phyloP scores from a whole-genome alignment of 2,797 vertebrate genomes.

The Eidolon dupreanum region DNA sequence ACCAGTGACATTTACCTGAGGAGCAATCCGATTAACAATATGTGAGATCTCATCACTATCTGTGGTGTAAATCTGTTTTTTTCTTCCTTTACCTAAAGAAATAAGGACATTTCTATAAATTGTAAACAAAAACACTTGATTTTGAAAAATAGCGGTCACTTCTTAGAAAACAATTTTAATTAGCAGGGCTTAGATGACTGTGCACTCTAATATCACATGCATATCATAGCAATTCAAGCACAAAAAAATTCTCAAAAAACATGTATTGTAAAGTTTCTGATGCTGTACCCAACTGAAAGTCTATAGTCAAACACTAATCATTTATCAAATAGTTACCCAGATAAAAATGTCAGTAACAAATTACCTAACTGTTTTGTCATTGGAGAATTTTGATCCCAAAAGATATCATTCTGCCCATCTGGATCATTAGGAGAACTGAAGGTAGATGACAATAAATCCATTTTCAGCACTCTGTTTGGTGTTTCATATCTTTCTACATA shows the following conservation, averaged over 20 bases:
- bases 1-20: conserved; percentile 85
- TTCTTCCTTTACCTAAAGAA: conserved; percentile 84
- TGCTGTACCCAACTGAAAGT: not conserved
- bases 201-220: not conserved
- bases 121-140: not conserved
- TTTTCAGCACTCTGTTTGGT: conserved; percentile 81
- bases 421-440: conserved; percentile 92
- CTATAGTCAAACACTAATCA: conserved; percentile 11
- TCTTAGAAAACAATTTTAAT: conserved; percentile 21
- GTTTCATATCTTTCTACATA: conserved; percentile 85
- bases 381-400: conserved; percentile 96
- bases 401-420: conserved; percentile 93
- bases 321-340: conserved; percentile 15
- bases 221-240: not conserved
- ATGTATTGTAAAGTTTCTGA: not conserved
- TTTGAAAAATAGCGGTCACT: not conserved
- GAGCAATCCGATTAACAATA: conserved; percentile 89
- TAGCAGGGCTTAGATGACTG: not conserved
- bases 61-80: conserved; percentile 69
- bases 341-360: conserved; percentile 41
- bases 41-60: conserved; percentile 87
- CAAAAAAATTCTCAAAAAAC: not conserved
- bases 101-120: conserved; percentile 46
- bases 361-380: conserved; percentile 88
- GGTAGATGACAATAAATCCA: conserved; percentile 77